A percentile compares a stretch with the other conserved stretches of the same genome.
phyloP scores from a whole-genome alignment of 2,797 vertebrate genomes.

The Eutrigla gurnardus region DNA sequence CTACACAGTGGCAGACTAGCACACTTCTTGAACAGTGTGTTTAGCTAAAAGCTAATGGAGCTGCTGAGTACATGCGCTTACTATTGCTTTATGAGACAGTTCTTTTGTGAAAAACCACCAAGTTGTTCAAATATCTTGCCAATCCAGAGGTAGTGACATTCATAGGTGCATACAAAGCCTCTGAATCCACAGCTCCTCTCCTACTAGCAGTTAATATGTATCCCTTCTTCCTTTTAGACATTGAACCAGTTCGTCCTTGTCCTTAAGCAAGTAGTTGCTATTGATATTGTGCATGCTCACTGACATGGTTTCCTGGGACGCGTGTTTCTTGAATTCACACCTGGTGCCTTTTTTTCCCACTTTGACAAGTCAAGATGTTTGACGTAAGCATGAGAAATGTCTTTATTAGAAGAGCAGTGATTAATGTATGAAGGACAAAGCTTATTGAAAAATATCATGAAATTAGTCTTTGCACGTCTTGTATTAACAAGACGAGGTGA shows the following conservation, averaged over 20 bases:
- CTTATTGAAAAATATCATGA: too few species aligned
- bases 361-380: not conserved
- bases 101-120: not conserved
- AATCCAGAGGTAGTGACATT: not conserved
- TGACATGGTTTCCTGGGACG: not conserved
- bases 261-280: not conserved
- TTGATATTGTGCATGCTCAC: not conserved
- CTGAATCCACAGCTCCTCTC: not conserved
- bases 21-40: not conserved
- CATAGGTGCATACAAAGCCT: constrained; percentile 4
- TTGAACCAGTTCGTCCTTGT: not conserved
- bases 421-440: too few species aligned
- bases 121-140: constrained; percentile 1
- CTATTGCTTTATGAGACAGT: not conserved
- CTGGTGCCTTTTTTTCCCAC: too few species aligned
- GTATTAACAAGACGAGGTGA: too few species aligned
- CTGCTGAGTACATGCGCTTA: not conserved
- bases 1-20: not conserved
- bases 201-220: not conserved
- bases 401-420: too few species aligned
- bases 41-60: not conserved
- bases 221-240: not conserved
- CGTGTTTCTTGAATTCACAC: too few species aligned
- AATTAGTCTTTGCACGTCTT: too few species aligned
- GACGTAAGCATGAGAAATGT: too few species aligned